Conservation (phyloP, 2,888 invertebrate genomes). For the Parasteatoda lunata region DNA sequence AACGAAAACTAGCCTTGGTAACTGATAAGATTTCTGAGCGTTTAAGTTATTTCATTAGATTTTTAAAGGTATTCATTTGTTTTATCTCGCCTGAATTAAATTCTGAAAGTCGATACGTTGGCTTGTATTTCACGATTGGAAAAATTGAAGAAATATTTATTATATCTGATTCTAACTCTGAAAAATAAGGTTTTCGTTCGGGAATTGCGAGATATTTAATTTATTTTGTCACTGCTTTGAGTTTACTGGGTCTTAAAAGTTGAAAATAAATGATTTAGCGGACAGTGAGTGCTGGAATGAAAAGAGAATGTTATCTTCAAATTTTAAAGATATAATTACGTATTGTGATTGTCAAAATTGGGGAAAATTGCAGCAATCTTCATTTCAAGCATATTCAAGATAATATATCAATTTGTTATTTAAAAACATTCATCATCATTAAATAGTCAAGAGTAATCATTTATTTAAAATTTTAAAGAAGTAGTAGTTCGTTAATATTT, state of each 20-base stretch:
- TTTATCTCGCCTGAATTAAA: not conserved
- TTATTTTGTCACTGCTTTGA: not conserved
- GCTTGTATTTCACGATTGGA: not conserved
- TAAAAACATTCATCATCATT: no score
- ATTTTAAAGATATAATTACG: no score
- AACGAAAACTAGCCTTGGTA: not conserved
- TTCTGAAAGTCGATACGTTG: not conserved
- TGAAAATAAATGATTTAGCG: not conserved
- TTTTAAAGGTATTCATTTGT: not conserved
- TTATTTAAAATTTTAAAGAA: no score
- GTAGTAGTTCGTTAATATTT: no score
- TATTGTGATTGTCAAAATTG: no score
- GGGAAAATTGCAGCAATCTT: no score
- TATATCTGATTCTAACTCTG: not conserved
- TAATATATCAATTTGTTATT: no score
- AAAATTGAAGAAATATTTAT: not conserved
- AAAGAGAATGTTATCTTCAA: no score
- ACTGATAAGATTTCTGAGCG: conserved; percentile 6
- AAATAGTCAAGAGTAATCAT: no score
- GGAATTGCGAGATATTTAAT: not conserved
- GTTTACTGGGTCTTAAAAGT: not conserved
- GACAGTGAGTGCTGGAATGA: no score
- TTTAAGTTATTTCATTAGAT: not conserved
- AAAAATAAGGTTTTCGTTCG: not conserved
- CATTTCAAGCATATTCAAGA: no score